Conservation (phyloP, 1,140 invertebrate species). For the Drosophila ercepeae region DNA sequence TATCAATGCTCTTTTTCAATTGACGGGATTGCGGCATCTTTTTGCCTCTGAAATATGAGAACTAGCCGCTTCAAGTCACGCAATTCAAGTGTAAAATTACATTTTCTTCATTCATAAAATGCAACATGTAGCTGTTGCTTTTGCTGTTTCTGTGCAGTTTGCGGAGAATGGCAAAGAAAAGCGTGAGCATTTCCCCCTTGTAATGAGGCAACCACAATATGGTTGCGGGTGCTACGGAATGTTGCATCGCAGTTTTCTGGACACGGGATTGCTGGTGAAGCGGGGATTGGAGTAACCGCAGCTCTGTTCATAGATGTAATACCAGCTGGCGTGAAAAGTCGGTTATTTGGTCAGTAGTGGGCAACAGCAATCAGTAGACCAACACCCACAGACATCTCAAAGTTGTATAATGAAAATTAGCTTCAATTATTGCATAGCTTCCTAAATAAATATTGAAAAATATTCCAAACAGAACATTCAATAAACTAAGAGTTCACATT, state of each 20-base stretch:
- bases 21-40: constrained; percentile 51
- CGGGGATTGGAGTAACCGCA: constrained; percentile 4
- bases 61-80: constrained; percentile 57
- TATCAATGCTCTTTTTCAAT: constrained; percentile 67
- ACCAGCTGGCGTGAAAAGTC: constrained; percentile 63
- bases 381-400: constrained; percentile 8
- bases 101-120: constrained; percentile 68
- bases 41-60: constrained; percentile 58
- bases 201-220: constrained; percentile 61
- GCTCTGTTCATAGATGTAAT: constrained; percentile 50
- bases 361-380: constrained; percentile 28
- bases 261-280: background rate
- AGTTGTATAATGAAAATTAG: constrained; percentile 10
- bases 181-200: constrained; percentile 71
- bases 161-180: constrained; percentile 40
- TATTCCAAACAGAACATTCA: no score
- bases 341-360: constrained; percentile 73
- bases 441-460: no score
- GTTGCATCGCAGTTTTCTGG: constrained; percentile 10
- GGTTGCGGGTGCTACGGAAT: constrained; percentile 46
- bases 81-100: constrained; percentile 78
- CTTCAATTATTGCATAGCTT: no score
- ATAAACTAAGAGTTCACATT: no score
- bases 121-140: constrained; percentile 31
- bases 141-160: constrained; percentile 4